phyloP scores from a whole-genome alignment of 2,797 vertebrate species.

The Lepilemur septentrionalis region DNA sequence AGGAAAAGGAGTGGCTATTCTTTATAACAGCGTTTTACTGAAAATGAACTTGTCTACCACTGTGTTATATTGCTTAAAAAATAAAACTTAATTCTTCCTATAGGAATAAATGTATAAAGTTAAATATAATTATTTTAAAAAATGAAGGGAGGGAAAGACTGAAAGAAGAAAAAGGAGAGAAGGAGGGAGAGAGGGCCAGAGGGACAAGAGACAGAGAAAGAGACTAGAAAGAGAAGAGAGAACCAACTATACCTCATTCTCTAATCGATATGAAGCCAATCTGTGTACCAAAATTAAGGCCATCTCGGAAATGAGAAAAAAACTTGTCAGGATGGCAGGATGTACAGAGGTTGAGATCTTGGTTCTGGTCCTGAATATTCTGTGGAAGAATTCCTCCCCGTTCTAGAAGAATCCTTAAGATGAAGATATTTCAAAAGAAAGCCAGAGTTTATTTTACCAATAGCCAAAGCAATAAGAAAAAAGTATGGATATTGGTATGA shows the following conservation, averaged over 20 bases:
- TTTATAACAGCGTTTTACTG: background rate
- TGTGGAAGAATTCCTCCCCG: constrained; percentile 89
- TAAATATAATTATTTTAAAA: constrained; percentile 12
- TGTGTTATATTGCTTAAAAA: background rate
- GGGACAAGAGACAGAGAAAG: background rate
- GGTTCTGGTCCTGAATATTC: constrained; percentile 88
- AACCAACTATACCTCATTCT: constrained; percentile 73
- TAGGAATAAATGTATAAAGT: constrained; percentile 17
- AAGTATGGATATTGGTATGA: background rate
- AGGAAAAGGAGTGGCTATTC: background rate
- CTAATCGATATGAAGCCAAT: constrained; percentile 94
- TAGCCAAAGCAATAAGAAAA: background rate
- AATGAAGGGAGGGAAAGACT: background rate
- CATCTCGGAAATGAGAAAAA: constrained; percentile 94
- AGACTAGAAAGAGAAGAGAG: background rate
- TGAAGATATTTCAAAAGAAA: constrained; percentile 58
- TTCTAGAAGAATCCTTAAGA: constrained; percentile 91
- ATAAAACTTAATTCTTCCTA: constrained; percentile 34
- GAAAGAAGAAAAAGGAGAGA: background rate
- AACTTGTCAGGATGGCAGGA: constrained; percentile 91
- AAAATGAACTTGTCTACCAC: constrained; percentile 39
- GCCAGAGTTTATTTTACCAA: constrained; percentile 42
- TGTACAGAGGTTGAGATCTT: constrained; percentile 90
- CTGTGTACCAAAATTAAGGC: constrained; percentile 93
- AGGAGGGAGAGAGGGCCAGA: background rate